A percentile compares a stretch with the other conserved stretches of the same genome.
Conservation (phyloP, 2,113 vertebrate species). For the Tamias sibiricus region DNA sequence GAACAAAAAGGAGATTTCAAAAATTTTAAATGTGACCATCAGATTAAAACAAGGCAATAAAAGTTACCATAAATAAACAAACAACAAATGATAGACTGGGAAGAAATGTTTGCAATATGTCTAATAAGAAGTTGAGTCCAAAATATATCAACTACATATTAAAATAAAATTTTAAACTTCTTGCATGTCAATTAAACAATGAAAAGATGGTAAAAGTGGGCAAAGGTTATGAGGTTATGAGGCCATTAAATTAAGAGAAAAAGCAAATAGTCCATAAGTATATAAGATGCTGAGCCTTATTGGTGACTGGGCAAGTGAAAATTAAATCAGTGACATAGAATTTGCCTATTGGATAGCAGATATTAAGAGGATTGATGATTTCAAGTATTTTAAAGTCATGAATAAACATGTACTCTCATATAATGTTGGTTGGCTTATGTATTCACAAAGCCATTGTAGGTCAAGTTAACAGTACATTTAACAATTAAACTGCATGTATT, state of each 20-base stretch:
- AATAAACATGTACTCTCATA: neutral
- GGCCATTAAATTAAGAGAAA: neutral
- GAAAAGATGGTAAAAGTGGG: neutral
- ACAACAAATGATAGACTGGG: neutral
- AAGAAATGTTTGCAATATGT: neutral
- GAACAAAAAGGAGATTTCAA: neutral
- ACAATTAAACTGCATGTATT: neutral
- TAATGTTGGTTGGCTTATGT: neutral
- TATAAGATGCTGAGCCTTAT: neutral
- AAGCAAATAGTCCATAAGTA: neutral
- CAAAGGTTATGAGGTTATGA: neutral
- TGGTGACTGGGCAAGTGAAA: neutral
- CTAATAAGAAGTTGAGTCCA: neutral
- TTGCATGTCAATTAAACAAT: neutral
- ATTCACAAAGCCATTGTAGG: neutral
- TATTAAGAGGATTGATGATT: neutral
- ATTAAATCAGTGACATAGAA: neutral
- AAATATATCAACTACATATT: neutral
- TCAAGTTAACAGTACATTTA: neutral
- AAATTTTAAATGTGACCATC: neutral
- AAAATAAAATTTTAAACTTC: neutral
- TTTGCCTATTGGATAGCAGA: neutral
- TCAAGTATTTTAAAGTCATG: neutral
- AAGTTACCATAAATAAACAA: neutral
- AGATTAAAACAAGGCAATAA: neutral